Evolutionary conservation across 1,140 invertebrate genomes (phyloP), one percentile per base, ranked within the genome.

Genomic region (Drosophila takahashii): DNA sequence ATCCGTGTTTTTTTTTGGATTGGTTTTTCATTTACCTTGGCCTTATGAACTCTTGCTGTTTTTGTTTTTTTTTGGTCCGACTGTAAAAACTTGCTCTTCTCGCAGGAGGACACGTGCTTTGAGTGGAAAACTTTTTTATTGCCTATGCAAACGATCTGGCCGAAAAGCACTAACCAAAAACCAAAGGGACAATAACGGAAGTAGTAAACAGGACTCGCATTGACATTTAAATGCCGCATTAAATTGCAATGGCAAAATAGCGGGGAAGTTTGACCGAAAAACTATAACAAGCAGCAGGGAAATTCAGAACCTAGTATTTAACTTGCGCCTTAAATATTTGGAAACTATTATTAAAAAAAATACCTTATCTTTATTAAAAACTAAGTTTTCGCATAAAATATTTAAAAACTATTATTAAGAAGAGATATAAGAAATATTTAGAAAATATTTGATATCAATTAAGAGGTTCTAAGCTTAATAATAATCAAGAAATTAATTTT

Each of bases 111-210:
- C 45, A 73, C 34, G 39, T 59, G 52, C 42, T 32, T 62, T 36
- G 18, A 37, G 6, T 6, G 26, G 45, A 45, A 61, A 73, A 85
- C 62, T 62, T 84, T 85, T 78, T 67, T 67, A 71, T 77, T 66
- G 81, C 71, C 81, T 65, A 84, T 79, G 76, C 80, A 83, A 84
- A 79, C 64, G 79, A 79, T 79, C 70, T 58, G 59, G n/a, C 32
- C 50, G 42, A 81, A 29, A 57, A 72, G 56, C 42, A 37, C 13
- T 29, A 50, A 50, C 32, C 50, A 52, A 54, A 51, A 76, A 36
- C 26, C 42, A 29, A 26, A 15, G 29, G n/a, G 8, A 51, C 10
- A 13, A 22, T 50, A 39, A 16, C 29, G 8, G 41, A 45, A 69
- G 47, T 34, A 57, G 57, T 44, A 37, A 50, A 61, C 51, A 65